Evolutionary conservation across 2,113 vertebrate genomes (phyloP).

Genomic region (Nyctereutes procyonoides): DNA sequence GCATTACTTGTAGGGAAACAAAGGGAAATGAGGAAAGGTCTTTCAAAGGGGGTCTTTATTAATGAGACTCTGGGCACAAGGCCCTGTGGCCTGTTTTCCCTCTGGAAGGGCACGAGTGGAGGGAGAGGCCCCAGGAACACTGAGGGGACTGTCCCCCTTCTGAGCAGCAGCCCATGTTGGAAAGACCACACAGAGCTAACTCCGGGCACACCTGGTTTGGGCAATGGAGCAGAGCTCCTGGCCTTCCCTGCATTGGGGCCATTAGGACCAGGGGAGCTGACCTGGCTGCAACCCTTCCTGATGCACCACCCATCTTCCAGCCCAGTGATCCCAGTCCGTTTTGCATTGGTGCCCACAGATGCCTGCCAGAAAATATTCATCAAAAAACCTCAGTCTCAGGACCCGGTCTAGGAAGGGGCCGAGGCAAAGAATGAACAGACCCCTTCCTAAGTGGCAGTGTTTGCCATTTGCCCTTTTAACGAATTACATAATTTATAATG

Average conservation of each 20-base stretch:
- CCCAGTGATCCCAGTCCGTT: rapidly evolving
- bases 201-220: neutral
- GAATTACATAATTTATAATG: neutral
- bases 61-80: neutral
- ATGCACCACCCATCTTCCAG: rapidly evolving
- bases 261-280: rapidly evolving
- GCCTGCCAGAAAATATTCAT: neutral
- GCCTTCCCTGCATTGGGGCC: neutral
- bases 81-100: neutral
- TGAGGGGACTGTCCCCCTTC: neutral
- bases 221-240: neutral
- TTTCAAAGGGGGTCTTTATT: neutral
- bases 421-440: neutral
- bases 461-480: neutral
- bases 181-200: neutral
- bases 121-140: neutral
- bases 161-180: neutral
- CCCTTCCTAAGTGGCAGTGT: neutral
- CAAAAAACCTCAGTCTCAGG: neutral
- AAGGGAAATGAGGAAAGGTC: neutral
- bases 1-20: neutral
- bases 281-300: neutral
- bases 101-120: neutral
- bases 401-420: neutral
- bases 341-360: no score